These are phyloP conservation scores for Eurytoma californica DNA, from an alignment of 2,888 invertebrate genomes.

Conservation along the genomic window DNA sequence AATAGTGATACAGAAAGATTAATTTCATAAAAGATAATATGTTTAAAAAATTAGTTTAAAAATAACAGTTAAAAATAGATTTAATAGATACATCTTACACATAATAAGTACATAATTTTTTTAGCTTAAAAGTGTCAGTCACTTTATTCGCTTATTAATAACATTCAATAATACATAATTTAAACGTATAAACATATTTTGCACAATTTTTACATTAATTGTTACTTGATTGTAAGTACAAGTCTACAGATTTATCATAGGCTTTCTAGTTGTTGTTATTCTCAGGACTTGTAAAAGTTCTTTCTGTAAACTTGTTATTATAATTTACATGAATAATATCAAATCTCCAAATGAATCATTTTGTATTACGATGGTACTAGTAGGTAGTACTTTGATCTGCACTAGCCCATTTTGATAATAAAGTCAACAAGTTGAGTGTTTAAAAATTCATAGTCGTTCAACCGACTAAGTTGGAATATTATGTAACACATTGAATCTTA, in stretches of 20 bases:
- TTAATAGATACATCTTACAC: constrained; percentile 25
- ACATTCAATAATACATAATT: constrained; percentile 75
- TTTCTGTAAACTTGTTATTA: constrained; percentile 59
- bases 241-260: constrained; percentile 69
- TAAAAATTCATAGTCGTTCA: constrained; percentile 44
- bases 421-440: constrained; percentile 54
- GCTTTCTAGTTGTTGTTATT: constrained; percentile 72
- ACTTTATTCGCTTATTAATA: constrained; percentile 75
- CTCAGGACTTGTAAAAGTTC: constrained; percentile 72
- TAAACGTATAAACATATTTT: constrained; percentile 71
- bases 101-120: constrained; percentile 16
- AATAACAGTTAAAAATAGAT: constrained; percentile 5
- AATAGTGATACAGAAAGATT: too few species aligned
- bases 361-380: background rate
- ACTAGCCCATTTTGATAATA: constrained; percentile 24
- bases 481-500: constrained; percentile 51
- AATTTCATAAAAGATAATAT: background rate
- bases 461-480: constrained; percentile 51
- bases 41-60: background rate
- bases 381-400: background rate
- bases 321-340: constrained; percentile 70
- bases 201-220: constrained; percentile 72
- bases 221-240: constrained; percentile 69
- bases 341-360: constrained; percentile 36
- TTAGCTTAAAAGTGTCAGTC: constrained; percentile 70